Evolutionary conservation across 2,797 vertebrate species (phyloP).

Genomic region (Enteromius anoplus): DNA sequence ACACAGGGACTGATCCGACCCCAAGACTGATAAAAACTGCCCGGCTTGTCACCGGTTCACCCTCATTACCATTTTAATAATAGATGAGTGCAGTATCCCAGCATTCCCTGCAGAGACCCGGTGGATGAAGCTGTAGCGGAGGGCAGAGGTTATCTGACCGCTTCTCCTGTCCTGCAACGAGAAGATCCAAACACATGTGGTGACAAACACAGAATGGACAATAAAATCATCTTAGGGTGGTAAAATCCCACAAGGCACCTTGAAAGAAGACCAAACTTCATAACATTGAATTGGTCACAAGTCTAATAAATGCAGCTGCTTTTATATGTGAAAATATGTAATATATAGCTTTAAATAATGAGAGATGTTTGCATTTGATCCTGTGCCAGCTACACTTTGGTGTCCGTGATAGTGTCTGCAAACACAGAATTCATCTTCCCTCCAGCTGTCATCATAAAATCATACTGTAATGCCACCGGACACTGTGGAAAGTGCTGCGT

Average conservation of each 20-base stretch:
- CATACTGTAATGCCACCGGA: constrained; percentile 54
- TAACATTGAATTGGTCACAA: neutral
- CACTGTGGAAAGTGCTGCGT: constrained; percentile 53
- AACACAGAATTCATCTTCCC: constrained; percentile 53
- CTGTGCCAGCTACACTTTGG: constrained; percentile 43
- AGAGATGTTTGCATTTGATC: constrained; percentile 30
- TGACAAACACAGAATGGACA: constrained; percentile 23
- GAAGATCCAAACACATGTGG: constrained; percentile 30
- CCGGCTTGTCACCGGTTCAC: constrained; percentile 60
- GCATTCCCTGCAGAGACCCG: constrained; percentile 38
- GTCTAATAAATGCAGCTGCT: neutral
- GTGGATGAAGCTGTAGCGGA: constrained; percentile 53
- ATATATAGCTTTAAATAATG: constrained; percentile 37
- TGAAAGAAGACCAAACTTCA: neutral
- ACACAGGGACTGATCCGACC: constrained; percentile 46
- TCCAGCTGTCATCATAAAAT: constrained; percentile 59
- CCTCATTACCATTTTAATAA: constrained; percentile 66
- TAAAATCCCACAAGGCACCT: constrained; percentile 14
- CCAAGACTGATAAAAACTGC: constrained; percentile 63
- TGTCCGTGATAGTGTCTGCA: constrained; percentile 53
- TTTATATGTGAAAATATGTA: neutral
- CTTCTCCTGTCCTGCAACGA: constrained; percentile 41
- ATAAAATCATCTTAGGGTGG: constrained; percentile 12
- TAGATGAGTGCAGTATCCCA: constrained; percentile 56
- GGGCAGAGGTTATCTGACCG: constrained; percentile 62